Conservation (phyloP, 53 echinoderm and acorn worm genomes). For the Glandiceps talaboti region DNA sequence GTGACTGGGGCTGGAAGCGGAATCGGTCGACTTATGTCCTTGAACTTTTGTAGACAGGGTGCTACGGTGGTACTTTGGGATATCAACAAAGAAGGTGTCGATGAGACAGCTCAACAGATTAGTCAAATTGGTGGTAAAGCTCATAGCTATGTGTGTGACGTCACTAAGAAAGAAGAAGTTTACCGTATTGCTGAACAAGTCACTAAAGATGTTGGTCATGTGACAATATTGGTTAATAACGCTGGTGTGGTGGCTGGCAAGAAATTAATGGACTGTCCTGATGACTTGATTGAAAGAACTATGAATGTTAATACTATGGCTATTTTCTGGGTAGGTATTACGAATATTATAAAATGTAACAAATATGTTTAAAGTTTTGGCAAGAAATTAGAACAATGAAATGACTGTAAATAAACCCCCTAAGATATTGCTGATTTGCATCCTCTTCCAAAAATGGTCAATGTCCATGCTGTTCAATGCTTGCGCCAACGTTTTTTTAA, state of each 20-base stretch:
- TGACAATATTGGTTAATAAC: constrained; percentile 5
- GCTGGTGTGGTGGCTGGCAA: constrained; percentile 6
- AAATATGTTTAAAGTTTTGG: no score
- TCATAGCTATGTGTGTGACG: neutral
- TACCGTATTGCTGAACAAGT: neutral
- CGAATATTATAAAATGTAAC: no score
- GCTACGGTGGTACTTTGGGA: constrained; percentile 60
- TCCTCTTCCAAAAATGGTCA: no score
- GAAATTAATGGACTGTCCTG: neutral
- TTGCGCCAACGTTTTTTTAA: no score
- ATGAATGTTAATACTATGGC: constrained; percentile 2
- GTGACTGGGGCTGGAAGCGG: constrained; percentile 27
- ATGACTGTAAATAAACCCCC: no score
- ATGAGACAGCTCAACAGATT: neutral
- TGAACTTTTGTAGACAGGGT: constrained; percentile 14
- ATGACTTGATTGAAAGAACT: constrained; percentile 1
- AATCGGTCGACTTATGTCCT: constrained; percentile 17
- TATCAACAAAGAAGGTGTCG: constrained; percentile 9
- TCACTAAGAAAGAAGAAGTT: neutral
- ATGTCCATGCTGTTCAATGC: no score
- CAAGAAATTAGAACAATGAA: no score
- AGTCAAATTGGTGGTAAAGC: neutral
- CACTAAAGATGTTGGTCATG: neutral
- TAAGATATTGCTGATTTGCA: no score
- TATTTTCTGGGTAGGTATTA: constrained; percentile 7